Evolutionary conservation across 2,888 invertebrate genomes (phyloP), one percentile per base, ranked within the genome.

Genomic region (Torymus auratus): DNA sequence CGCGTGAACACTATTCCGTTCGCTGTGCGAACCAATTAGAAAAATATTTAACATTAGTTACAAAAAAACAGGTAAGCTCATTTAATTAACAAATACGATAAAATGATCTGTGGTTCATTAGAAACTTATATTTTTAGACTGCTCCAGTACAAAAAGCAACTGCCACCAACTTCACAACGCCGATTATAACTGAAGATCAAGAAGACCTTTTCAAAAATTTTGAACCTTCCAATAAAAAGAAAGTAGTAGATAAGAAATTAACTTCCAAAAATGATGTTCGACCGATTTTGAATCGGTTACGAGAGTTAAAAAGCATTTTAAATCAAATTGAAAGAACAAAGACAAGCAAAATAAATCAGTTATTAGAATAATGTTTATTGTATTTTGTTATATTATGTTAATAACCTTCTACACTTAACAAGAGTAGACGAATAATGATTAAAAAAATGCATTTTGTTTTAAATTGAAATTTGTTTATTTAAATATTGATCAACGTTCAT

Each of bases 1-100:
- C 86, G 20, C 83, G 89, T 71, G 88, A 89, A 84, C 84, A 84
- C 58, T 88, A 86, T 77, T 87, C 89, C 2, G 17, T 69, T 13
- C 82, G 81, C 68, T 89, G 89, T 80, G 85, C 86, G 0, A 82
- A 86, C 10, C 86, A 88, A 80, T 82, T 89, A 14, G 84, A 82
- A 52, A 85, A 85, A 60, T 85, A 83, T 28, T 84, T 88, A 41
- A 76, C 77, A 52, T 82, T 88, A 2, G 84, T 76, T 50, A 88
- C 75, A 13, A 74, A 82, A 20, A 72, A 50, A 60, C 41, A 70
- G 4, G 81, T 79, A 76, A 52, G 15, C 17, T 53, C 20, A 14
- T 65, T 53, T 10, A 10, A 41, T 41, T 41, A 41, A 41, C 41
- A 41, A 1, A 41, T 41, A 41, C 41, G 41, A 41, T 41, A 41